A percentile compares a stretch with the other conserved stretches of the same genome.
Evolutionary conservation across 2,888 invertebrate species (phyloP).

Genomic region (Leucoptera coffeella): DNA sequence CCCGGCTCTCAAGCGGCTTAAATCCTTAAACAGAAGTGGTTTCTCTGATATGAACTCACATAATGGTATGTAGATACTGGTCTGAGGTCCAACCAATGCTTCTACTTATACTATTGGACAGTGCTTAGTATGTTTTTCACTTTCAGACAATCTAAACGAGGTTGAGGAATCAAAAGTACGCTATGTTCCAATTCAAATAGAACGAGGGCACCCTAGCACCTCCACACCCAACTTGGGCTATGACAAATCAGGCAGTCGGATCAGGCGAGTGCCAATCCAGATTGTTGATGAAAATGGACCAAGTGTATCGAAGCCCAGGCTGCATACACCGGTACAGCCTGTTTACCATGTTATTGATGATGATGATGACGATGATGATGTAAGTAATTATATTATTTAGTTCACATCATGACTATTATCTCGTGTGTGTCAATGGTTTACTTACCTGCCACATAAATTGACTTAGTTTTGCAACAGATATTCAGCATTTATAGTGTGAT

Average conservation of each 20-base stretch:
- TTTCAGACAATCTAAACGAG: too few relatives aligned
- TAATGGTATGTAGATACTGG: slow-evolving; percentile 18
- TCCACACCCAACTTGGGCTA: slow-evolving; percentile 29
- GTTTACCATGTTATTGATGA: slow-evolving; percentile 24
- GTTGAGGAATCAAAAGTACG: too few relatives aligned
- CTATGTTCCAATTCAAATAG: slow-evolving; percentile 35
- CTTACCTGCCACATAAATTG: too few relatives aligned
- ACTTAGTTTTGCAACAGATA: too few relatives aligned
- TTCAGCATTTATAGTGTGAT: too few relatives aligned
- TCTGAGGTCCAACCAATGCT: too few relatives aligned
- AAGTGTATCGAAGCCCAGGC: slow-evolving; percentile 20
- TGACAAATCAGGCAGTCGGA: slow-evolving; percentile 11
- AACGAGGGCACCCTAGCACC: slow-evolving; percentile 28
- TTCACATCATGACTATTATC: slow-evolving; percentile 1
- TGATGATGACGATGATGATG: slow-evolving; percentile 22
- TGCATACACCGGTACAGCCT: slow-evolving; percentile 22
- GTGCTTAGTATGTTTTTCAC: too few relatives aligned
- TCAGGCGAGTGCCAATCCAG: slow-evolving; percentile 19
- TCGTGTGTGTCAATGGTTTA: too few relatives aligned
- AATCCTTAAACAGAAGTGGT: slow-evolving; percentile 21
- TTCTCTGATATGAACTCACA: slow-evolving; percentile 26
- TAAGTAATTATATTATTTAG: slow-evolving; percentile 8
- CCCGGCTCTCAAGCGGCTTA: slow-evolving; percentile 30
- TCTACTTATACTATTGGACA: too few relatives aligned
- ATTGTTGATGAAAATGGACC: slow-evolving; percentile 19